Conservation (phyloP, 2,797 vertebrate genomes). For the Protonibea diacanthus region DNA sequence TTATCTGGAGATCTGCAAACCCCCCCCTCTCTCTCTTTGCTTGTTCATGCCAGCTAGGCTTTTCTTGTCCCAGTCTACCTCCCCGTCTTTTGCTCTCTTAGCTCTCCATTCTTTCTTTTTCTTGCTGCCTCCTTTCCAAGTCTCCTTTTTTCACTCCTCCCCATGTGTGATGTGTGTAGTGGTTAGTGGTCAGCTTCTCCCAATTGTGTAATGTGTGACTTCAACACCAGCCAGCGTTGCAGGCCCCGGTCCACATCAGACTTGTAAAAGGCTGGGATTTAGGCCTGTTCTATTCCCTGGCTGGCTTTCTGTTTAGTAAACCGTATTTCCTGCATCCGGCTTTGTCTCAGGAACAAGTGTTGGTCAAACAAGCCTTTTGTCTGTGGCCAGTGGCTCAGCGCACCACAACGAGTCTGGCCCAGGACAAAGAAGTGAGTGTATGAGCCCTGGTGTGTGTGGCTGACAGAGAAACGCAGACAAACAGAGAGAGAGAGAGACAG, state of each 20-base stretch:
- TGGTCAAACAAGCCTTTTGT: constrained; percentile 91
- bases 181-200: constrained; percentile 74
- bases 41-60: constrained; percentile 51
- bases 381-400: constrained; percentile 86
- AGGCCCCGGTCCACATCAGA: constrained; percentile 69
- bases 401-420: constrained; percentile 82
- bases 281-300: constrained; percentile 62
- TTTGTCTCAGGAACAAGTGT: constrained; percentile 89
- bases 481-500: constrained; percentile 26
- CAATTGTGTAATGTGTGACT: constrained; percentile 72
- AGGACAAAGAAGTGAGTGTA: constrained; percentile 84
- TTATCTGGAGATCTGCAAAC: constrained; percentile 61
- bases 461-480: constrained; percentile 48
- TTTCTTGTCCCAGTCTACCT: constrained; percentile 31
- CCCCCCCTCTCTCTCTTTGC: not conserved
- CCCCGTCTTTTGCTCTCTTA: constrained; percentile 1
- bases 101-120: constrained; percentile 22
- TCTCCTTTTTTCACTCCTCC: constrained; percentile 5
- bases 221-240: constrained; percentile 55
- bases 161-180: constrained; percentile 45
- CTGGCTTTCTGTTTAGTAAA: constrained; percentile 70
- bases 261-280: constrained; percentile 77
- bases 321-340: constrained; percentile 85
- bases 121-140: constrained; percentile 4
- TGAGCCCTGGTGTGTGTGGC: constrained; percentile 39